These are phyloP conservation scores for Manis pentadactyla DNA, from an alignment of 2,797 vertebrate genomes.

Conservation along the genomic window DNA sequence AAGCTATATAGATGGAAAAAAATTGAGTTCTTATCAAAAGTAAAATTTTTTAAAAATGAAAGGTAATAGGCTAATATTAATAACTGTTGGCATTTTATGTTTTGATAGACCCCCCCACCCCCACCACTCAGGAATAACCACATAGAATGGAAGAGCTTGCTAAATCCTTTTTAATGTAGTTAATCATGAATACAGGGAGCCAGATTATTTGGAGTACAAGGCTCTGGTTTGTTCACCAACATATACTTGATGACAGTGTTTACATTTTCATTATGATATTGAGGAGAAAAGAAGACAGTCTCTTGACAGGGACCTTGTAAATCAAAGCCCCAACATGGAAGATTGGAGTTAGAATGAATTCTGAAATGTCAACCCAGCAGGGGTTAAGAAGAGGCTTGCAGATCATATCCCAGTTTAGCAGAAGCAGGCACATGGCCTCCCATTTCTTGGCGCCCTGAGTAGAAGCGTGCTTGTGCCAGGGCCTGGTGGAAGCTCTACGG, in stretches of 20 bases:
- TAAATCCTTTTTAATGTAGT: not conserved
- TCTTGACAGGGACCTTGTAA: not conserved
- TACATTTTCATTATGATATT: not conserved
- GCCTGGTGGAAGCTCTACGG: not conserved
- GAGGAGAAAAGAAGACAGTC: not conserved
- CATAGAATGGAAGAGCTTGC: not conserved
- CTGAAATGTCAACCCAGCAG: not conserved
- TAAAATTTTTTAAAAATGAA: not conserved
- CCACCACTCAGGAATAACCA: not conserved
- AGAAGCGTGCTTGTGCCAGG: not conserved
- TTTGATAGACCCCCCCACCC: not conserved
- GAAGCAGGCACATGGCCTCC: not conserved
- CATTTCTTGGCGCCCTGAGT: not conserved
- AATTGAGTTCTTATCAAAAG: not conserved
- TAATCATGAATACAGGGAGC: not conserved
- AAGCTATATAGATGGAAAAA: not conserved
- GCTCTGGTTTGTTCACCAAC: not conserved
- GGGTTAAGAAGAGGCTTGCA: not conserved
- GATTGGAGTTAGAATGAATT: not conserved
- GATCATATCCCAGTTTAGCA: not conserved
- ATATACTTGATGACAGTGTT: not conserved
- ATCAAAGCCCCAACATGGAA: not conserved
- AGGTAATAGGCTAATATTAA: not conserved
- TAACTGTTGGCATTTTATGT: constrained; percentile 2
- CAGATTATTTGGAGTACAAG: not conserved